Base-by-base conservation (phyloP, 2,113 vertebrate genomes). In the Hypomesus transpacificus region DNA sequence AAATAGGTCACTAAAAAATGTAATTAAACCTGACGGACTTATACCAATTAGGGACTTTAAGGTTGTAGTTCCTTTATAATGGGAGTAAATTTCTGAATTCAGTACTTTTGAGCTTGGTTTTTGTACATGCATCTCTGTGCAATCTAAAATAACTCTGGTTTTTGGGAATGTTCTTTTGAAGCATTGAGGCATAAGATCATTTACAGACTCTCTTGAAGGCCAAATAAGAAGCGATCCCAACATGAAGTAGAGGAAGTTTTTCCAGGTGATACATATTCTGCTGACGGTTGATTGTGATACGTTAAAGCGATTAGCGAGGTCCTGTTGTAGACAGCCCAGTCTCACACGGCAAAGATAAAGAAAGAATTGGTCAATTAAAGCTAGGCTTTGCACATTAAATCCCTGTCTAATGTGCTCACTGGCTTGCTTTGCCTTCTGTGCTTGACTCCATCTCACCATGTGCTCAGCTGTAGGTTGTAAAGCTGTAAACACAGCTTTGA, bases 241-340 rank as follows among this genome's bases (percentile, higher is more conserved):
- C 62, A 65, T 65, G 62, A 65, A 65, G n/a, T 65, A n/a, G 14
- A 65, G 62, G 31, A 31, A 34, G 31, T 65, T 65, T 31, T 4
- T 34, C 62, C 62, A 65, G 62, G 62, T 31, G 20, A 67, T 22
- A 66, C 65, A 67, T 7, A 26, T 52, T n/a, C 65, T 67, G 5
- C 39, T 52, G n/a, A 52, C 50, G 3, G 65, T 67, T 13, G 51
- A 52, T 51, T 52, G 64, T 50, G 64, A 52, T 51, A 21, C 64
- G 22, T 66, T 66, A 24, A 68, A 68, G 26, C 66, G 20, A 52
- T 53, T 14, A 68, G 66, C 66, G 5, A 68, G 21, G 3, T 54
- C 66, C 66, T 14, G 51, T 14, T 53, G 14, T 16, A 68, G 21
- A 24, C 52, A 68, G 39, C 13, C 64, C 39, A 24, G 64, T 46